Evolutionary conservation across 2,113 vertebrate species (phyloP).

Genomic region (Neotoma lepida): DNA sequence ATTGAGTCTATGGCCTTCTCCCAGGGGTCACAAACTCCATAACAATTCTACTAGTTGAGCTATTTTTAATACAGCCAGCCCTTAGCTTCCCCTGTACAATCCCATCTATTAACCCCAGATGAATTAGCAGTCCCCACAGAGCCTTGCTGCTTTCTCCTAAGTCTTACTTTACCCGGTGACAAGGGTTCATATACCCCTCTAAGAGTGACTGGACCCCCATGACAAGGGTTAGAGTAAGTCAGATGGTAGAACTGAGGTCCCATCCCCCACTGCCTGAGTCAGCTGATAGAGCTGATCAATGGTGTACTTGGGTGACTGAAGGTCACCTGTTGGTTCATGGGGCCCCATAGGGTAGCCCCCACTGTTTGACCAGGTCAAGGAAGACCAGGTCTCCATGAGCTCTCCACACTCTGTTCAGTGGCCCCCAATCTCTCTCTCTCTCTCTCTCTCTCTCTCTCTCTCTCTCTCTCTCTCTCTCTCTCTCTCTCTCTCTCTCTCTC

Average conservation of each 20-base stretch:
- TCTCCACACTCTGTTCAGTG: not conserved
- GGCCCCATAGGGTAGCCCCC: not conserved
- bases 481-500: accelerated
- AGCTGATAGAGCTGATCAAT: not conserved
- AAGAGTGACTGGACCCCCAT: not conserved
- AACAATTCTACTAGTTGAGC: not conserved
- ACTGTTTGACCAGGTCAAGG: not conserved
- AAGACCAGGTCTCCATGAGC: not conserved
- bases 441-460: too few species aligned
- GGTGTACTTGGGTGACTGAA: not conserved
- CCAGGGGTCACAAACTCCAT: not conserved
- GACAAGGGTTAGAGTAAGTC: not conserved
- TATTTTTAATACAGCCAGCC: not conserved
- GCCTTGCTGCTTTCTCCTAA: not conserved
- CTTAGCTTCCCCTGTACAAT: not conserved
- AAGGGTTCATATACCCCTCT: not conserved
- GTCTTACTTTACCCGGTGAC: not conserved
- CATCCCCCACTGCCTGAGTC: not conserved
- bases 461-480: accelerated
- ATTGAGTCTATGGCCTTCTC: not conserved
- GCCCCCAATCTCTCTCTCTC: accelerated
- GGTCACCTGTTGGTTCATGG: not conserved
- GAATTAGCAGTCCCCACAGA: not conserved
- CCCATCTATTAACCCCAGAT: not conserved
- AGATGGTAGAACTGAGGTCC: not conserved